These are phyloP conservation scores for Boloria selene DNA, from an alignment of 2,888 invertebrate species.

Conservation along the genomic window DNA sequence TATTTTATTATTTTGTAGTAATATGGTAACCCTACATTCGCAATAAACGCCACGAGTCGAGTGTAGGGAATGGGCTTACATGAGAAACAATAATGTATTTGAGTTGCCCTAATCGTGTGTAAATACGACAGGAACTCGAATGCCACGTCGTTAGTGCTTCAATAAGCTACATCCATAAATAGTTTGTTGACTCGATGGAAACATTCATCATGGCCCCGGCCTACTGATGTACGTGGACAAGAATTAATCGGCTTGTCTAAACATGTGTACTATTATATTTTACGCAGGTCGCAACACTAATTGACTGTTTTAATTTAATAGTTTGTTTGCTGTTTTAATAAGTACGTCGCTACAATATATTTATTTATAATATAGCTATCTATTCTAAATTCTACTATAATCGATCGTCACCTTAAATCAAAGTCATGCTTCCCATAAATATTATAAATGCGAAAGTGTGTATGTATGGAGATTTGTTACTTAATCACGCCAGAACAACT, in stretches of 20 bases:
- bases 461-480: too few relatives aligned
- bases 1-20: neutral
- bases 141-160: slow-evolving; percentile 35
- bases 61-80: slow-evolving; percentile 39
- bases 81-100: slow-evolving; percentile 41
- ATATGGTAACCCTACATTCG: slow-evolving; percentile 28
- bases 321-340: neutral
- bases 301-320: neutral
- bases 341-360: too few relatives aligned
- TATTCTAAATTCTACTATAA: too few relatives aligned
- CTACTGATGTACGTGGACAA: slow-evolving; percentile 28
- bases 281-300: neutral
- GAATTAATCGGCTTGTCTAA: slow-evolving; percentile 34
- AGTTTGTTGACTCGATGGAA: slow-evolving; percentile 35
- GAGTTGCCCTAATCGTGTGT: slow-evolving; percentile 42
- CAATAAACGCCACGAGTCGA: slow-evolving; percentile 42
- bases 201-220: slow-evolving; percentile 31
- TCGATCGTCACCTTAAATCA: too few relatives aligned
- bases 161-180: slow-evolving; percentile 38
- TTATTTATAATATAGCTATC: too few relatives aligned
- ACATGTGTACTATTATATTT: slow-evolving; percentile 10
- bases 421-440: too few relatives aligned
- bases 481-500: too few relatives aligned
- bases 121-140: slow-evolving; percentile 40
- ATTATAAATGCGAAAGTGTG: too few relatives aligned